Evolutionary conservation across 2,888 invertebrate species (phyloP).

Genomic region (Orchestes rusci): DNA sequence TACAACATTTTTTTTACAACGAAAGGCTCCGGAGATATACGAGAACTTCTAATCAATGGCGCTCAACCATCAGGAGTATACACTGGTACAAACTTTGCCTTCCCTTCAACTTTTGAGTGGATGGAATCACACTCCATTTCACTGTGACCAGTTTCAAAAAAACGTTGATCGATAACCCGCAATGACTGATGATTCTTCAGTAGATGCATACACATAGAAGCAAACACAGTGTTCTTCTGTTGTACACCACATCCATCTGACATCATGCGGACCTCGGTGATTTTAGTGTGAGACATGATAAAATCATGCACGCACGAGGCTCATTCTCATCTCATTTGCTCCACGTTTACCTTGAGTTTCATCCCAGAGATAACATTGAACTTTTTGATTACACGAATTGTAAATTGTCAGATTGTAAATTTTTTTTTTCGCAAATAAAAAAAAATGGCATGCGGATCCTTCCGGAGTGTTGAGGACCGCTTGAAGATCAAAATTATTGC

Average conservation of each 20-base stretch:
- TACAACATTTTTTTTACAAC: no score
- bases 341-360: conserved; percentile 34
- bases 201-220: conserved; percentile 20
- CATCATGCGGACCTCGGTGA: conserved; percentile 22
- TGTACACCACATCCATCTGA: conserved; percentile 23
- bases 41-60: conserved; percentile 25
- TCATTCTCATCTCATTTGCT: conserved; percentile 33
- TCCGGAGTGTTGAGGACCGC: conserved; percentile 32
- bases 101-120: no score
- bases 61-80: conserved; percentile 31
- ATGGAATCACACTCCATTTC: no score
- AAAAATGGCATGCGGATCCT: conserved; percentile 15
- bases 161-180: conserved; percentile 19
- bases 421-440: conserved; percentile 31
- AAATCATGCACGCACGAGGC: conserved; percentile 28
- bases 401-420: conserved; percentile 35
- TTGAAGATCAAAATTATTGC: conserved; percentile 33
- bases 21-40: conserved; percentile 23
- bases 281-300: conserved; percentile 16
- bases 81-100: no score
- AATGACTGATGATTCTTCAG: conserved; percentile 15
- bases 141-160: no score
- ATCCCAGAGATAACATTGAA: conserved; percentile 32
- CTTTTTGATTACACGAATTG: conserved; percentile 33
- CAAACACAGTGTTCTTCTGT: conserved; percentile 21